These are phyloP conservation scores for Colostygia pectinataria DNA, from an alignment of 2,888 invertebrate species.

Conservation along the genomic window DNA sequence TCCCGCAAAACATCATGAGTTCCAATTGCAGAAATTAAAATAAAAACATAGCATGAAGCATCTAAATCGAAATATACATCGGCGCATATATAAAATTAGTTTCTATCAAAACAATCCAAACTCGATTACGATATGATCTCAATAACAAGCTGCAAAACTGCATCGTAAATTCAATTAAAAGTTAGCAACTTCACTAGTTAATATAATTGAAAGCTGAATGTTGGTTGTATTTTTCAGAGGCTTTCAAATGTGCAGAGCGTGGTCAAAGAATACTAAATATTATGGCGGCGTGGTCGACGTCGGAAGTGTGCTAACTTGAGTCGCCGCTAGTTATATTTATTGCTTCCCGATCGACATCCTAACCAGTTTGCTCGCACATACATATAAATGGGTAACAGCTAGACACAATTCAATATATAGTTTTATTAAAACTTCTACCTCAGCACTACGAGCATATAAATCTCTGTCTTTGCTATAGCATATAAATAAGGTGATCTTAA, in stretches of 20 bases:
- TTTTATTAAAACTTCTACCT: no score
- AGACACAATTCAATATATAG: no score
- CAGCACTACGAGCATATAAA: no score
- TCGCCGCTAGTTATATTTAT: constrained; percentile 39
- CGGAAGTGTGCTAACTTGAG: constrained; percentile 35
- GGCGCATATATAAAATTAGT: no score
- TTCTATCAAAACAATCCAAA: constrained; percentile 10
- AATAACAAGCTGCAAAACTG: constrained; percentile 34
- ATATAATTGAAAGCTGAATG: constrained; percentile 31
- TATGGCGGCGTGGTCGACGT: constrained; percentile 5
- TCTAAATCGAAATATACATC: no score
- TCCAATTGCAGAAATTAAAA: no score
- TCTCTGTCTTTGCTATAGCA: no score
- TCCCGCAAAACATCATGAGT: no score
- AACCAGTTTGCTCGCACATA: constrained; percentile 6
- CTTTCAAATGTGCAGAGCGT: constrained; percentile 17
- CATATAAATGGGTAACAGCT: constrained; percentile 3
- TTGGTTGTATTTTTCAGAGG: constrained; percentile 20
- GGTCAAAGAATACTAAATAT: constrained; percentile 7
- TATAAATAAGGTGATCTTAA: no score
- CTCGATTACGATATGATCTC: constrained; percentile 26
- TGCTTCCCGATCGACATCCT: constrained; percentile 35
- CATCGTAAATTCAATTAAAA: constrained; percentile 42
- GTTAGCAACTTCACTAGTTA: constrained; percentile 33
- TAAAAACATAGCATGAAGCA: not conserved